Evolutionary conservation across 2,113 vertebrate species (phyloP).

Genomic region (Ancistrus triradiatus): DNA sequence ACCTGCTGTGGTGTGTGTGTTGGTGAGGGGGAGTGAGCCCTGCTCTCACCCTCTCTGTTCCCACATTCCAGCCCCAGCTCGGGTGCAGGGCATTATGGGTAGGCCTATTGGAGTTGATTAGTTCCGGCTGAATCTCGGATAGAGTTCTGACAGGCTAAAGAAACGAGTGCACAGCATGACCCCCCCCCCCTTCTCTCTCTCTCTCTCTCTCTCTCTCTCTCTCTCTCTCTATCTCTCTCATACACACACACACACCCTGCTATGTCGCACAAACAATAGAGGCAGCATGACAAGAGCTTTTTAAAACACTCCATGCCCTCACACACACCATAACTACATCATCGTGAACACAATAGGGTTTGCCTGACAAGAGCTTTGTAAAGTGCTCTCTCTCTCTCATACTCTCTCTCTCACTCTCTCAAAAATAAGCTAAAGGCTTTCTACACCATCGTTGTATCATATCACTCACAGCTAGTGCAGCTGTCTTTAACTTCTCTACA

Average conservation of each 20-base stretch:
- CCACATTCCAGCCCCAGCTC: conserved; percentile 64
- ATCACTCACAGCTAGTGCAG: conserved; percentile 23
- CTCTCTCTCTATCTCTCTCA: conserved; percentile 24
- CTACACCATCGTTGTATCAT: conserved; percentile 6
- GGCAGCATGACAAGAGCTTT: conserved; percentile 64
- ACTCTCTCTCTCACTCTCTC: too few species aligned
- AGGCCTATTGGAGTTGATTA: conserved; percentile 78
- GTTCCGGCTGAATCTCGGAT: conserved; percentile 76
- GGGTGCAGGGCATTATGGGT: conserved; percentile 71
- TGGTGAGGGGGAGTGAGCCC: conserved; percentile 20
- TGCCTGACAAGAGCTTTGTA: conserved; percentile 37
- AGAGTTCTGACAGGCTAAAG: conserved; percentile 76
- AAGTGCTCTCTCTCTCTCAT: conserved; percentile 21
- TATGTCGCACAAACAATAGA: conserved; percentile 66
- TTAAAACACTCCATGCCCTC: conserved; percentile 69
- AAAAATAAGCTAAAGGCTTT: background rate
- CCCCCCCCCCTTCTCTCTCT: conserved; percentile 37
- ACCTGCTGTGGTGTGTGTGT: conserved; percentile 46
- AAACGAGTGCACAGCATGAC: conserved; percentile 72
- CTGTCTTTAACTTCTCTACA: background rate
- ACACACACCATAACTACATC: conserved; percentile 50
- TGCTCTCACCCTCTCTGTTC: conserved; percentile 54
- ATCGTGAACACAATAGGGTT: conserved; percentile 23
- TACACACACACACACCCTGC: conserved; percentile 32
- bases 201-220: too few species aligned